phyloP scores from a whole-genome alignment of 2,797 vertebrate genomes.

The Hafferia zeledoni region DNA sequence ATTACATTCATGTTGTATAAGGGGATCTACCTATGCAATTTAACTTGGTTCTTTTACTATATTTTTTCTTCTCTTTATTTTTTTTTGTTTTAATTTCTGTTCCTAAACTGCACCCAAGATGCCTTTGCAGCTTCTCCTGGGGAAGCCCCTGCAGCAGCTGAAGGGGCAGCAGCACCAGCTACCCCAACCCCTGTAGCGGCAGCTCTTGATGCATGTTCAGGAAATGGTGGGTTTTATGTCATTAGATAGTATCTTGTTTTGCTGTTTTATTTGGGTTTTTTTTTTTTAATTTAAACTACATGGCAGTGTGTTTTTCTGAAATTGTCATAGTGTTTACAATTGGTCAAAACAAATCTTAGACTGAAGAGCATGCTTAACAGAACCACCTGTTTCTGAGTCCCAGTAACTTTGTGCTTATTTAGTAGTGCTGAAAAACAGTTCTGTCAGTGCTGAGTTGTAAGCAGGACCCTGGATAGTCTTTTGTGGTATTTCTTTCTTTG shows the following conservation, averaged over 20 bases:
- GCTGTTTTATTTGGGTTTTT: constrained; percentile 30
- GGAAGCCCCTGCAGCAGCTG: constrained; percentile 90
- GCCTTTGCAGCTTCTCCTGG: constrained; percentile 98
- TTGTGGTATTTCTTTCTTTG: background rate
- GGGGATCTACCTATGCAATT: constrained; percentile 75
- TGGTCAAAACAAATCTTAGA: constrained; percentile 59
- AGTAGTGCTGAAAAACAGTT: background rate
- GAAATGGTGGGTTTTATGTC: constrained; percentile 94
- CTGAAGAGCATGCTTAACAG: constrained; percentile 66
- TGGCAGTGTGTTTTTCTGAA: constrained; percentile 71
- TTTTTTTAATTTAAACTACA: constrained; percentile 56
- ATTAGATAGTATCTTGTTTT: constrained; percentile 69
- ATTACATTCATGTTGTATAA: constrained; percentile 79
- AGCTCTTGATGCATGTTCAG: constrained; percentile 95
- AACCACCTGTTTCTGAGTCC: constrained; percentile 48
- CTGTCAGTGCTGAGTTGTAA: constrained; percentile 14
- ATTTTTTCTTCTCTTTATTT: constrained; percentile 81
- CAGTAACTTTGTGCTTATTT: constrained; percentile 32
- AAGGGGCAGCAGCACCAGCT: constrained; percentile 86
- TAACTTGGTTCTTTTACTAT: constrained; percentile 82
- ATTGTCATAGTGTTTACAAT: constrained; percentile 13
- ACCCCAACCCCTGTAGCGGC: constrained; percentile 85
- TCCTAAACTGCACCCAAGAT: constrained; percentile 86
- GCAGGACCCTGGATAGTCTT: background rate
- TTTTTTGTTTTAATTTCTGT: constrained; percentile 76